Evolutionary conservation across 2,113 vertebrate genomes (phyloP).

Genomic region (Gallinago media): DNA sequence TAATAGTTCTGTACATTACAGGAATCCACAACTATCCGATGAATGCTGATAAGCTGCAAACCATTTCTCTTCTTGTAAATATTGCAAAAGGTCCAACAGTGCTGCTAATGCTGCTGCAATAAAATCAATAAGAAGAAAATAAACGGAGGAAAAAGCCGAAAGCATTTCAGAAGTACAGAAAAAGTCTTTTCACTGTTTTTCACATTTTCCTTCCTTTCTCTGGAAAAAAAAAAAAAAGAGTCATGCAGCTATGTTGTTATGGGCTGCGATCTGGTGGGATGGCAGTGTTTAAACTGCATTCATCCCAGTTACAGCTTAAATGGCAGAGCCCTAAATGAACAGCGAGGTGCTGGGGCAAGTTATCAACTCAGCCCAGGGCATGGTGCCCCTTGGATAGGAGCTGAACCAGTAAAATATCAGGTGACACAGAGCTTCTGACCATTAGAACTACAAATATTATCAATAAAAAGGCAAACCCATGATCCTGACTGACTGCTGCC

Average conservation of each 20-base stretch:
- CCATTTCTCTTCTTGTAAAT: conserved; percentile 30
- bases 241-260: neutral
- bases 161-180: neutral
- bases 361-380: neutral
- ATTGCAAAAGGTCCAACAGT: conserved; percentile 15
- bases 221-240: neutral
- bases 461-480: neutral
- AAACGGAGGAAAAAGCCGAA: neutral
- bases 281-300: neutral
- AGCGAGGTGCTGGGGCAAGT: neutral
- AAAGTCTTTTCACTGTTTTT: neutral
- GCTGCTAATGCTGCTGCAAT: conserved; percentile 11
- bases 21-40: conserved; percentile 25
- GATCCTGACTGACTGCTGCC: neutral
- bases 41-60: conserved; percentile 49
- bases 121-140: neutral
- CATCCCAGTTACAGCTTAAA: neutral
- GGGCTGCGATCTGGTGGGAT: conserved; percentile 39
- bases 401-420: neutral
- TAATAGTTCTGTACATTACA: conserved; percentile 53
- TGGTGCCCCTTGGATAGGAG: neutral
- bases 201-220: neutral
- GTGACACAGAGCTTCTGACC: neutral
- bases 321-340: conserved; percentile 46
- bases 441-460: neutral